Base-by-base conservation (phyloP, 2,888 invertebrate genomes). In the Xiphydria camelus region DNA sequence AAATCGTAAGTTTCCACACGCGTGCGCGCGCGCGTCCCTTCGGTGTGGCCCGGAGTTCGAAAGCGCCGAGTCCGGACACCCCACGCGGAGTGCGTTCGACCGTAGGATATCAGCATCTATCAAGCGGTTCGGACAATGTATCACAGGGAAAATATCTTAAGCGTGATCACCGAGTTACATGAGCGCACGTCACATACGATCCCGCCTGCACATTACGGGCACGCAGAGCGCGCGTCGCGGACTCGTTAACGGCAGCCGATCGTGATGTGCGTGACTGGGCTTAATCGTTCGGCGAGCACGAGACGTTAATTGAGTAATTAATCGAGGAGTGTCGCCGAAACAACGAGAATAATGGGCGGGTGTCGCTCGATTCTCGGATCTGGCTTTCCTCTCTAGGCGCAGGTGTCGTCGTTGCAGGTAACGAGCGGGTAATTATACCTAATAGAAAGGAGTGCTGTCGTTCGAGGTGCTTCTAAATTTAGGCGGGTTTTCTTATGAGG, bases 171-270 rank as follows among this genome's bases (percentile, higher is more conserved):
- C 35, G 36, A 40, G 36, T 14, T 38, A 40, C 33, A 21, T 25
- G 34, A 35, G 38, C 45, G 38, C 45, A 41, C 36, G 47, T 51
- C 55, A 41, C 50, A 38, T 38, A 47, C 38, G 45, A 55, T 55
- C 31, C 25, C 39, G 41, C 49, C 40, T 41, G 54, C n/a, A n/a
- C 44, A 44, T 51, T 46, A 43, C 40, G 33, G 45, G 41, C 50
- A 34, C 44, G 51, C 40, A 50, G 38, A 44, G 12, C 31, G 40
- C 36, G 22, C 49, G 46, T 45, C 49, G 34, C 41, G n/a, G 41
- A 20, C 38, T 14, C 19, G 21, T 54, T 53, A 47, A 41, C 53
- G 37, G 38, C n/a, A 45, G 32, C 25, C 32, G 47, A 38, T 50
- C 54, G 35, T 41, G n/a, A n/a, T n/a, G 41, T 47, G 54, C 40